Percentiles rank a stretch among this genome's conserved stretches.
Evolutionary conservation across 1,140 invertebrate genomes (phyloP).

Genomic region (Bilobella aurantiaca): DNA sequence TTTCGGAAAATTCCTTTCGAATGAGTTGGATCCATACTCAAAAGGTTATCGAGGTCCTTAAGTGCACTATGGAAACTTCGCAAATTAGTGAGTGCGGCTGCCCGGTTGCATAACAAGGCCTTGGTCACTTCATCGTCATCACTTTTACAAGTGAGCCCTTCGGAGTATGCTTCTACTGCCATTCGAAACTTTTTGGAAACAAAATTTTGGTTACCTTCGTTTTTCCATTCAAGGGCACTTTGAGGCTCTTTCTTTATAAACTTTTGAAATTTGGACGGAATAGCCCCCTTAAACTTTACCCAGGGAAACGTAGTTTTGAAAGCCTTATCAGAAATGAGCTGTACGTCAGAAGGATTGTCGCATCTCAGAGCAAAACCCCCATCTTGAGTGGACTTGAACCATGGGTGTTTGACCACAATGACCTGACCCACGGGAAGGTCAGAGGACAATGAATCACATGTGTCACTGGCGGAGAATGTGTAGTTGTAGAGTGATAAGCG

Average conservation of each 20-base stretch:
- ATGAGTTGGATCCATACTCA: no score
- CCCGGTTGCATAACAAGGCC: no score
- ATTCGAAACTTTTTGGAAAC: not conserved
- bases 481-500: constrained; percentile 50
- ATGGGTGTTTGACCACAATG: constrained; percentile 14
- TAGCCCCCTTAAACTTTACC: not conserved
- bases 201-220: constrained; percentile 5
- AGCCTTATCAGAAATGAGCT: not conserved
- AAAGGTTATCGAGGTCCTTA: no score
- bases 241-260: not conserved
- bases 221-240: not conserved
- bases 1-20: no score
- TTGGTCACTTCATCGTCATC: no score
- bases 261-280: not conserved
- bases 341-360: not conserved
- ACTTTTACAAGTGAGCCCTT: no score
- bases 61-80: no score
- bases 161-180: not conserved
- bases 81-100: no score
- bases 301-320: not conserved
- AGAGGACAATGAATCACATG: not conserved
- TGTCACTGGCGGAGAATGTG: not conserved
- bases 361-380: constrained; percentile 3
- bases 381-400: constrained; percentile 10
- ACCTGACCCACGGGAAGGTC: constrained; percentile 7